These are phyloP conservation scores for Osmerus mordax DNA, from an alignment of 2,113 vertebrate genomes.

Conservation along the genomic window DNA sequence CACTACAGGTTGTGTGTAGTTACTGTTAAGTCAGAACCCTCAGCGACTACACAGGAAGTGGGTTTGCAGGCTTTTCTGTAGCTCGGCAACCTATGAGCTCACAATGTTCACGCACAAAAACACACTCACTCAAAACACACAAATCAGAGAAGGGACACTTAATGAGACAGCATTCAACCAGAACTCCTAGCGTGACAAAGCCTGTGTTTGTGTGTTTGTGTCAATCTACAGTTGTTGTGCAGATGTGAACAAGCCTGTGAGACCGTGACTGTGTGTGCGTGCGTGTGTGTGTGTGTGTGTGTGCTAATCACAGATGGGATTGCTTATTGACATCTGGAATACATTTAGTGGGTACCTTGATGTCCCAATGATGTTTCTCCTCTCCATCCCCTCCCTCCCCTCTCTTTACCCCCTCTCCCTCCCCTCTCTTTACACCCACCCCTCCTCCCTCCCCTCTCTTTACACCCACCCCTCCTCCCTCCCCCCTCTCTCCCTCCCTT, in stretches of 20 bases:
- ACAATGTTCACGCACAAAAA: background rate
- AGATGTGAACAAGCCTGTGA: background rate
- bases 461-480: background rate
- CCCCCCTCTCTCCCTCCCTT: too few relatives aligned
- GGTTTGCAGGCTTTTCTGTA: too few relatives aligned
- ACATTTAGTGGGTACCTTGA: slow-evolving; percentile 49
- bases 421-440: slow-evolving; percentile 2
- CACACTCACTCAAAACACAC: background rate
- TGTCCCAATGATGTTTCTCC: slow-evolving; percentile 45
- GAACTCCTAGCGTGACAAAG: background rate
- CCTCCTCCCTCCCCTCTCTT: background rate
- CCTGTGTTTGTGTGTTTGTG: background rate
- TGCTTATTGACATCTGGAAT: slow-evolving; percentile 62
- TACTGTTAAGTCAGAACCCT: too few relatives aligned
- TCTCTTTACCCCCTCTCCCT: background rate
- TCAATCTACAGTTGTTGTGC: background rate
- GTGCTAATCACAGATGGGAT: slow-evolving; percentile 44
- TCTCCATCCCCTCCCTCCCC: background rate
- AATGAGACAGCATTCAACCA: too few relatives aligned
- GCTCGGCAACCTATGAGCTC: slow-evolving; percentile 16
- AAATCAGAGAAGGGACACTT: background rate
- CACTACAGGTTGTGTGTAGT: too few relatives aligned
- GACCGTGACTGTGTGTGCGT: slow-evolving; percentile 2
- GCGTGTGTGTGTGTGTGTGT: slow-evolving; percentile 1
- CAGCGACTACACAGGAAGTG: too few relatives aligned